These are phyloP conservation scores for Rhodinocichla rosea DNA, from an alignment of 2,113 vertebrate genomes.

Conservation along the genomic window DNA sequence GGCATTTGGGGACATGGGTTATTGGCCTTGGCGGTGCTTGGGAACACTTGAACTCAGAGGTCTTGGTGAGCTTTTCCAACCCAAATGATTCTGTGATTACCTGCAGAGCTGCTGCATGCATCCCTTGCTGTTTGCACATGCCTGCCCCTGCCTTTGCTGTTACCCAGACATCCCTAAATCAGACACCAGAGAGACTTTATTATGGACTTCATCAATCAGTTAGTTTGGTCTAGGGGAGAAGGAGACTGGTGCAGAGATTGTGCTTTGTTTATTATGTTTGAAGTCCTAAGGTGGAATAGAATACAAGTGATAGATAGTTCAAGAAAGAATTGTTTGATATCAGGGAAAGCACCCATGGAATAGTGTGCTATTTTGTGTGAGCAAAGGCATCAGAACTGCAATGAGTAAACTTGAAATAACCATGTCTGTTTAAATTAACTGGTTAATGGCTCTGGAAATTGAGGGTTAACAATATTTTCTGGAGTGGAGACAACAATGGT, in stretches of 20 bases:
- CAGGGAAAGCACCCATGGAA: background rate
- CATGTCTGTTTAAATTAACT: background rate
- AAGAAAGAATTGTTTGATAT: background rate
- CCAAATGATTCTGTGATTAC: background rate
- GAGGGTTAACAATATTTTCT: background rate
- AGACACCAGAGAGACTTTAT: background rate
- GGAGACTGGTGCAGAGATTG: too few species aligned
- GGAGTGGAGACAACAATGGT: background rate
- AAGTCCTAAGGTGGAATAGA: background rate
- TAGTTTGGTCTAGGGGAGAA: background rate
- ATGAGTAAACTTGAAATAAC: background rate
- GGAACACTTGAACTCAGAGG: background rate
- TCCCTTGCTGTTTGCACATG: accelerated
- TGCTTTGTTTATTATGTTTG: background rate
- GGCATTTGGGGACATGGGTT: background rate
- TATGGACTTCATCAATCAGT: background rate
- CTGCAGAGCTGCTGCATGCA: background rate
- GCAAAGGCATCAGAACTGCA: background rate
- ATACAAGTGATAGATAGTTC: accelerated
- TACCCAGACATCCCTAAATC: background rate
- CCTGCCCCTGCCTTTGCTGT: background rate
- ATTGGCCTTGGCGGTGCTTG: background rate
- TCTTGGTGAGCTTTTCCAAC: background rate
- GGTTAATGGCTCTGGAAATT: background rate
- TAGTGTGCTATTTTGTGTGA: background rate